Conservation (phyloP, 2,113 vertebrate genomes). For the Aegithalos caudatus region DNA sequence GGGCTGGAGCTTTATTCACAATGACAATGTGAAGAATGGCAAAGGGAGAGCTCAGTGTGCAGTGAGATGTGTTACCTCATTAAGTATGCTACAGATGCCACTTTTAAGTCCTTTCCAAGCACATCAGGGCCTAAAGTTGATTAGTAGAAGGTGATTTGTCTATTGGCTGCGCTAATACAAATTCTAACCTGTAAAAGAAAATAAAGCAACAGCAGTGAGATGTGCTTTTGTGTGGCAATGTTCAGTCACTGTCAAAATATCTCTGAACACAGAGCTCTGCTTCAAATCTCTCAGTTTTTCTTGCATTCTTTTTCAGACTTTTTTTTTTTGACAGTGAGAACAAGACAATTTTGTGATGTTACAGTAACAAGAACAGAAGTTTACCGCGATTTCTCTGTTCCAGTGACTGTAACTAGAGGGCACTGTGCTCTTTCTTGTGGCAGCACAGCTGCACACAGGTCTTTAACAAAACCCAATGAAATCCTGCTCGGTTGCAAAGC, state of each 20-base stretch:
- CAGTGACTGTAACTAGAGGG: constrained; percentile 49
- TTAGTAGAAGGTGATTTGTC: background rate
- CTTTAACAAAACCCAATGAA: constrained; percentile 24
- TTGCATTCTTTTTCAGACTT: background rate
- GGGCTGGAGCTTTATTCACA: background rate
- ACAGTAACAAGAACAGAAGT: background rate
- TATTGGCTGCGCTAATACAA: background rate
- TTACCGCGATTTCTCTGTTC: background rate
- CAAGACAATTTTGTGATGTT: background rate
- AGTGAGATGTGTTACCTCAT: background rate
- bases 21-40: background rate
- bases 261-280: background rate
- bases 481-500: background rate
- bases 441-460: background rate
- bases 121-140: constrained; percentile 20
- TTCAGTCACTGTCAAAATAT: background rate
- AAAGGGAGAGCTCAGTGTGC: background rate
- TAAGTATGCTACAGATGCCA: background rate
- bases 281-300: background rate
- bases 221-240: background rate
- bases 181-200: constrained; percentile 6
- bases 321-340: background rate
- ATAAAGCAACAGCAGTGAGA: background rate
- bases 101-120: constrained; percentile 10
- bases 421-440: constrained; percentile 58